These are phyloP conservation scores for Caenorhabditis zanzibari DNA, from an alignment of 2,888 invertebrate genomes.

Conservation along the genomic window DNA sequence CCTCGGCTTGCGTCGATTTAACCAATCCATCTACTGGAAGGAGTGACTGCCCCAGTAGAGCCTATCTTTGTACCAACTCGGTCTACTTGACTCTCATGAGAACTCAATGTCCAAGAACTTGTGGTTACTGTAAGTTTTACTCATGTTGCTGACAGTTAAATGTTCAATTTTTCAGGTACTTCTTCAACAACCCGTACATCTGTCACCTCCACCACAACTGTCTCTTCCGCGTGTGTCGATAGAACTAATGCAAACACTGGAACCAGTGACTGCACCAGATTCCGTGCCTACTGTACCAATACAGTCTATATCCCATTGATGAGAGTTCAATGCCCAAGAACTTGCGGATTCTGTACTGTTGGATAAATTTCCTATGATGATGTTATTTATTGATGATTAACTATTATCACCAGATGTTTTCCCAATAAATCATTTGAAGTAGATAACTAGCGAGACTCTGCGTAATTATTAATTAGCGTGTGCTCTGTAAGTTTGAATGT, in stretches of 20 bases:
- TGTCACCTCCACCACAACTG: constrained; percentile 28
- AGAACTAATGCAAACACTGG: constrained; percentile 43
- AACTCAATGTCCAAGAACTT: constrained; percentile 52
- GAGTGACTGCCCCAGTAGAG: constrained; percentile 43
- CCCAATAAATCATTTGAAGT: no score
- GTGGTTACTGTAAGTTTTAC: constrained; percentile 50
- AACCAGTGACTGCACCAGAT: constrained; percentile 40
- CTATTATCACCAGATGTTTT: not conserved
- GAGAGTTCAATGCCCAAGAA: constrained; percentile 53
- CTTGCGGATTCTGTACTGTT: constrained; percentile 51
- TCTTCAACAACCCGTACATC: constrained; percentile 7
- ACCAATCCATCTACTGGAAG: constrained; percentile 49
- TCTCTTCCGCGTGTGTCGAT: constrained; percentile 44
- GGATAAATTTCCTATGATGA: constrained; percentile 26
- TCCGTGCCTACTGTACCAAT: constrained; percentile 42
- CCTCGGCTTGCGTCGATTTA: constrained; percentile 50
- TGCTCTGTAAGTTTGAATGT: no score
- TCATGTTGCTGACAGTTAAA: not conserved
- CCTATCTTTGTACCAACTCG: constrained; percentile 54
- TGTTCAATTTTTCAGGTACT: not conserved
- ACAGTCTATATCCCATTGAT: constrained; percentile 43
- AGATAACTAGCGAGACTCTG: no score
- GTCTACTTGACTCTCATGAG: constrained; percentile 45
- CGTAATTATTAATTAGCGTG: no score
- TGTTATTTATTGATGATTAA: not conserved